Base-by-base conservation (phyloP, 2,888 invertebrate genomes). In the Drosophila villosipedis region DNA sequence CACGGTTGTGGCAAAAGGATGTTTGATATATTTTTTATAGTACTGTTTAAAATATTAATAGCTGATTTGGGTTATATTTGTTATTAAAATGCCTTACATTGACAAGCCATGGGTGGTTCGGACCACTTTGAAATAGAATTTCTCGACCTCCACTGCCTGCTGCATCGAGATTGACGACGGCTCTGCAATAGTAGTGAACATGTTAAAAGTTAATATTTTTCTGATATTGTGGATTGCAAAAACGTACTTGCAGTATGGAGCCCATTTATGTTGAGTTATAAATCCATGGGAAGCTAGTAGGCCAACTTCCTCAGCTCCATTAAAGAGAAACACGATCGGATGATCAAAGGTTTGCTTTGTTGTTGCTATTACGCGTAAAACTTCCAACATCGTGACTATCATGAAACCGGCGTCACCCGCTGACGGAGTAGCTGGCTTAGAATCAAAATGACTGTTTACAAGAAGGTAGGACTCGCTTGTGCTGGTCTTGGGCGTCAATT, bases 101-200 rank as follows among this genome's bases (percentile, higher is more conserved):
- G 49, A 97, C 92, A 1, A 97, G 92, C 94, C 97, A 95, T 0
- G 96, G 94, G 89, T 96, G 95, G 35, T 94, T 94, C 1, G 97
- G 97, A 3, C 97, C 96, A 54, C 96, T 95, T 94, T 99, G 99
- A 92, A 99, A 99, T 12, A 99, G 94, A 57, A 97, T 94, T 78
- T 98, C 97, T 74, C 97, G 96, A 1, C 98, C 98, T 37, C 98
- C 98, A 91, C 97, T 96, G 0, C 99, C 99, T 39, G 96, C 97
- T 0, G 98, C 96, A 93, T 99, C 99, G 68, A 99, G 93, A 93
- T 99, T 99, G 55, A 99, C 95, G 64, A 99, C 96, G 0, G 96
- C 95, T 60, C 95, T 80, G 10, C 5, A 28, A 50, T 35, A 1
- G 10, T 14, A 19, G 0, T 39, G 19, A 22, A 12, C 1, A 4